Evolutionary conservation across 2,888 invertebrate genomes (phyloP), one percentile per base, ranked within the genome.

Genomic region (Monoplex corrugatus): DNA sequence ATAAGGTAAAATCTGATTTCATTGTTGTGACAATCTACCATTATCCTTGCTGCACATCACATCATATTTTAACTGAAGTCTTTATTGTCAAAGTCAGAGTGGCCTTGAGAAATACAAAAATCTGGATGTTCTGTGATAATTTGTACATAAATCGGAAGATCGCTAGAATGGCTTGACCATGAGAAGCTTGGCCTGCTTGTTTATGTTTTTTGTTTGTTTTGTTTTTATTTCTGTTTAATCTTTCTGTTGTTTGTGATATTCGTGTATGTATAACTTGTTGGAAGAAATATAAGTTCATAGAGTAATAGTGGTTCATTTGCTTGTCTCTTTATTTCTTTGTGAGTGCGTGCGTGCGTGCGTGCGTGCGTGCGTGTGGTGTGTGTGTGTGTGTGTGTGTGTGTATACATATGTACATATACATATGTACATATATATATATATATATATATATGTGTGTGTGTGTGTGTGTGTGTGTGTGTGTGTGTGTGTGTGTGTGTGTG

Each of bases 401-500:
- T n/a, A 1, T 63, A n/a, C n/a, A n/a, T 6, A n/a, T 78, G 19
- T 75, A 32, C 19, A 32, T 2, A 35, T 75, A 35, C 35, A 35
- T 75, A 35, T 75, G 35, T 75, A 19, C 19, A 19, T 35, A 35
- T 75, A 35, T 75, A 35, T 75, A 35, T 35, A 1, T 63, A n/a
- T 63, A n/a, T 6, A n/a, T 78, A 32, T 75, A 32, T 35, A 32
- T 2, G 75, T 75, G 75, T 75, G 75, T 75, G 75, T 75, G 35
- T 75, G 35, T 35, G 35, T 35, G 75, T 75, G 75, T 75, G 75
- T 75, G 75, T 35, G 75, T 75, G 35, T 75, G 75, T 75, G 35
- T 35, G 35, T 32, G 75, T 35, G 75, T 78, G 78, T 78, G 40
- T 38, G 78, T 40, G 13, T 78, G 78, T 35, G 40, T 40, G 78